Evolutionary conservation across 2,797 vertebrate species (phyloP), one percentile per base, ranked within the genome.

Genomic region (Knipowitschia caucasica): DNA sequence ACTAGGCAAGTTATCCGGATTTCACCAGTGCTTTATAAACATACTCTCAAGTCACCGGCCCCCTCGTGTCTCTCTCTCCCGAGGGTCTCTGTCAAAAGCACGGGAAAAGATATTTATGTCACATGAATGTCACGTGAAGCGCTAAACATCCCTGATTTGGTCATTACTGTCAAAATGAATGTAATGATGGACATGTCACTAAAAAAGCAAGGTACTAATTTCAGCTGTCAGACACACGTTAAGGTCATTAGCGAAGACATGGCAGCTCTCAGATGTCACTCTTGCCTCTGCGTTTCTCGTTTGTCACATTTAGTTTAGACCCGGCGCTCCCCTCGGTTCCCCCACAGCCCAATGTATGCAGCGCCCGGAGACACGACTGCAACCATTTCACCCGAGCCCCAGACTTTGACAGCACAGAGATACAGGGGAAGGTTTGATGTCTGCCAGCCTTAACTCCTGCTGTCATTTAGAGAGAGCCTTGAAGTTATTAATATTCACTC

Each of bases 231-330:
- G 71, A 83, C 66, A 74, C 44, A 55, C 71, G 80, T 71, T 86
- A 85, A 88, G 83, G 75, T 62, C 77, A 77, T 88, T 89, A 89
- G 43, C 56, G 66, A 79, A 78, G 71, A 75, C 70, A 50, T 31
- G 60, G 53, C 59, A 67, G 73, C 77, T 77, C 61, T 73, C 72
- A 52, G 4, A 69, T 64, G 62, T 64, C 55, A 64, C 57, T 71
- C 76, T 75, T 74, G 69, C 73, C 75, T 79, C 80, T 58, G 55
- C 84, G 71, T 69, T n/a, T 67, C 73, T 69, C 56, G 64, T 77
- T 77, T 88, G 89, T 87, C 89, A 87, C 63, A 74, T 64, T 14
- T 33, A 23, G 74, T 85, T n/a, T 87, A 83, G 59, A 62, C 45
- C 17, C 71, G 61, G 82, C 6, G 50, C 56, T 64, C 54, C 29